phyloP scores from a whole-genome alignment of 2,797 vertebrate species.

The Galaxias olidus region DNA sequence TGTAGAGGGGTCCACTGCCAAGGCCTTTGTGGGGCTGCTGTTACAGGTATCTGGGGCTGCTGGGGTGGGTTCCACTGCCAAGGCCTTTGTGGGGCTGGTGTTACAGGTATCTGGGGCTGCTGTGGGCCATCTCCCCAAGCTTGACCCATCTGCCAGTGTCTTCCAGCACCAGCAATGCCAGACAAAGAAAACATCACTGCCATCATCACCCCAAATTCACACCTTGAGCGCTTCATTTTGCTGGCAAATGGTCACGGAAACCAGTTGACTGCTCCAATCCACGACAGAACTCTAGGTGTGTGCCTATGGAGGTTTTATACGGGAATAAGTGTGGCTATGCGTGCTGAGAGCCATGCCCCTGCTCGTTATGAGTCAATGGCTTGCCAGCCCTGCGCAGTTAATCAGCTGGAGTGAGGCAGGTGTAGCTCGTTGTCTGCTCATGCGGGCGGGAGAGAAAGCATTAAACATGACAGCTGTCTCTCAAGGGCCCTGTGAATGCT shows the following conservation, averaged over 20 bases:
- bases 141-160: too few relatives aligned
- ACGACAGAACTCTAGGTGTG: not conserved
- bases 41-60: too few relatives aligned
- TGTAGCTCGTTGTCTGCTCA: constrained; percentile 55
- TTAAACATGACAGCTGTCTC: not conserved
- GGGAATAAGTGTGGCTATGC: constrained; percentile 26
- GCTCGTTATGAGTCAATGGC: constrained; percentile 55
- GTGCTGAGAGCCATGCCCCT: constrained; percentile 40
- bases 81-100: too few relatives aligned
- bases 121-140: too few relatives aligned
- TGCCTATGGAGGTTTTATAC: constrained; percentile 44
- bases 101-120: too few relatives aligned
- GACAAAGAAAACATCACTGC: constrained; percentile 22
- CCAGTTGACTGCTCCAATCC: constrained; percentile 23
- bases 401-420: constrained; percentile 59
- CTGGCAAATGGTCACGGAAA: constrained; percentile 2
- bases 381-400: constrained; percentile 58
- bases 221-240: constrained; percentile 47
- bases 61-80: too few relatives aligned
- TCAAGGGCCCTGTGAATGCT: not conserved
- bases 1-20: too few relatives aligned
- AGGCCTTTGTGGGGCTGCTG: too few relatives aligned
- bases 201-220: constrained; percentile 38
- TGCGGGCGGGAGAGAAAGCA: constrained; percentile 28
- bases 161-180: constrained; percentile 19